phyloP scores from a whole-genome alignment of 2,797 vertebrate species.

The Cossypha polioptera region DNA sequence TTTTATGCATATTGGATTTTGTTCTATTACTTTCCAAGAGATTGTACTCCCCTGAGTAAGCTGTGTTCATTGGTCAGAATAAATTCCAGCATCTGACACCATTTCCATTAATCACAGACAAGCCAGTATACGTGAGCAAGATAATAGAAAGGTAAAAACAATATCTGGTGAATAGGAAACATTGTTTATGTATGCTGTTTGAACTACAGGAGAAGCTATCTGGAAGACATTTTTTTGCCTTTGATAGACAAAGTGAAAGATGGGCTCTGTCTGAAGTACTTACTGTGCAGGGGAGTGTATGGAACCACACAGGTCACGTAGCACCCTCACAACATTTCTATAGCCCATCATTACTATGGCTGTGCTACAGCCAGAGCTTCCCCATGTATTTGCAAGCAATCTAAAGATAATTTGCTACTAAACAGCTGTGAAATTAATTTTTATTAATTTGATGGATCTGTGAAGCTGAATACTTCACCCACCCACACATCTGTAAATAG shows the following conservation, averaged over 20 bases:
- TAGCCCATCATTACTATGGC: neutral
- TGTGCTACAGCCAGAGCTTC: neutral
- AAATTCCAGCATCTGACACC: conserved; percentile 78
- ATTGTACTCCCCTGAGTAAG: conserved; percentile 79
- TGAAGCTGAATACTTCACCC: neutral
- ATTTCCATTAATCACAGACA: conserved; percentile 81
- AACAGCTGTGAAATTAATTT: conserved; percentile 10
- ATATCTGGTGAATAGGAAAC: conserved; percentile 45
- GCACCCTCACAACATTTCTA: neutral
- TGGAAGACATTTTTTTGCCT: conserved; percentile 36
- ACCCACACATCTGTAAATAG: neutral
- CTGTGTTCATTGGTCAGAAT: conserved; percentile 80
- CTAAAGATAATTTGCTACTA: neutral
- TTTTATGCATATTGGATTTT: conserved; percentile 81
- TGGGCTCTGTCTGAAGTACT: neutral
- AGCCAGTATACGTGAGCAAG: conserved; percentile 69
- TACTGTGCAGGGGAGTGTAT: neutral
- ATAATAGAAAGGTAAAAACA: conserved; percentile 71
- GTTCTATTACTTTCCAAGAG: conserved; percentile 79
- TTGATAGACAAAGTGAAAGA: conserved; percentile 2
- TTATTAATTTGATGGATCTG: neutral
- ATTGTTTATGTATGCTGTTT: conserved; percentile 64
- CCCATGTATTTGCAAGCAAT: neutral
- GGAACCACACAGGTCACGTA: neutral
- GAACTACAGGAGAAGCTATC: conserved; percentile 10